Conservation (phyloP, 2,113 vertebrate genomes). For the Picathartes gymnocephalus region DNA sequence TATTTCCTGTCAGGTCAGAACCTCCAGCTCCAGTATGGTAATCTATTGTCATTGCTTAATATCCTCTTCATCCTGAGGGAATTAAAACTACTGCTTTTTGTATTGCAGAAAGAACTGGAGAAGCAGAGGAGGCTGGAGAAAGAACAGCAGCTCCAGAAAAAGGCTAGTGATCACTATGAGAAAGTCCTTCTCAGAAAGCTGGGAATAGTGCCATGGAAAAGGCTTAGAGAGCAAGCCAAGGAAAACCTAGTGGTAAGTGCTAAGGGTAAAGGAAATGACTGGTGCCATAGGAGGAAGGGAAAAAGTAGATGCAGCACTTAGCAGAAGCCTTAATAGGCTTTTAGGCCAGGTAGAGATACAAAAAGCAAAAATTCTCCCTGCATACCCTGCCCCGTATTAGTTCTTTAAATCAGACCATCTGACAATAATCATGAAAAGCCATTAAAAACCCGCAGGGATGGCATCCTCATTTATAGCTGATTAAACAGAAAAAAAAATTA, state of each 20-base stretch:
- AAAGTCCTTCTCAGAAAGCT: conserved; percentile 71
- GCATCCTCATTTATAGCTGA: neutral
- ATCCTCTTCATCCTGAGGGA: neutral
- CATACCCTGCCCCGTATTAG: neutral
- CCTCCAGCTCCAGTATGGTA: neutral
- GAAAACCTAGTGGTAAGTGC: conserved; percentile 74
- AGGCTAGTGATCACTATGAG: conserved; percentile 79
- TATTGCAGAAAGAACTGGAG: conserved; percentile 82
- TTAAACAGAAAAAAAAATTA: neutral
- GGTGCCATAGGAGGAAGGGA: neutral
- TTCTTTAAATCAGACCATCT: neutral
- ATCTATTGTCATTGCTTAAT: neutral
- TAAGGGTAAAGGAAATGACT: neutral
- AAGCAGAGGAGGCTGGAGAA: conserved; percentile 76
- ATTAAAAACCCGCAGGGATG: neutral
- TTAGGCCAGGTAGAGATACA: neutral
- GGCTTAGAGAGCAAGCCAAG: conserved; percentile 71
- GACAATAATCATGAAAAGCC: neutral
- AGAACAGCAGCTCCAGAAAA: conserved; percentile 72
- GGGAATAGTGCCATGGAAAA: conserved; percentile 88
- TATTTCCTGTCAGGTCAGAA: neutral
- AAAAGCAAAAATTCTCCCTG: neutral
- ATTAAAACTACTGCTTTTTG: neutral
- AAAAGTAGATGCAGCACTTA: neutral
- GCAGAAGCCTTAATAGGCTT: neutral